These are phyloP conservation scores for Lasioglossum vierecki DNA, from an alignment of 2,888 invertebrate genomes.

Conservation along the genomic window DNA sequence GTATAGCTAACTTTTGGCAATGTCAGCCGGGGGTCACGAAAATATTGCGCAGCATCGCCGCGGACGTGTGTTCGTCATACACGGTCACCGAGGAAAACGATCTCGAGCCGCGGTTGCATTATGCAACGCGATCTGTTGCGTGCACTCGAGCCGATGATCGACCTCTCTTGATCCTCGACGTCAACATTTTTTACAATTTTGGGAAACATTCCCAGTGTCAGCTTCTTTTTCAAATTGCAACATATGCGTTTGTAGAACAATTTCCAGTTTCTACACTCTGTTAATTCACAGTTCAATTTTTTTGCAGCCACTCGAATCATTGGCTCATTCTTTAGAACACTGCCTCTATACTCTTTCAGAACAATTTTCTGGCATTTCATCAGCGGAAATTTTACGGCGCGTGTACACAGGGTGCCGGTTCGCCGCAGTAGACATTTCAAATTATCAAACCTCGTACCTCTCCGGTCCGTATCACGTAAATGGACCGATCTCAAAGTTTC, in stretches of 20 bases:
- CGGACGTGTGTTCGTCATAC: not conserved
- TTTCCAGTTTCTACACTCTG: too few species aligned
- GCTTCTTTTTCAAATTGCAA: too few species aligned
- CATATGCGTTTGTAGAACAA: too few species aligned
- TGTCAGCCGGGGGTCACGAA: conserved; percentile 77
- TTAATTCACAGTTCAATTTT: too few species aligned
- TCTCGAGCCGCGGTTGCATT: conserved; percentile 13
- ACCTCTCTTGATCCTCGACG: not conserved
- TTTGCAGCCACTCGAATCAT: not conserved
- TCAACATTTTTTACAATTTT: not conserved
- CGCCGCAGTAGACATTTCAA: not conserved
- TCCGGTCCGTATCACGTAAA: not conserved
- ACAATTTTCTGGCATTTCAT: not conserved
- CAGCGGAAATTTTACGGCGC: not conserved
- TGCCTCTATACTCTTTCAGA: not conserved
- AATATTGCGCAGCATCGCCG: conserved; percentile 70
- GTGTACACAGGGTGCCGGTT: not conserved
- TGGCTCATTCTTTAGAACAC: not conserved
- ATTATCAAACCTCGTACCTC: not conserved
- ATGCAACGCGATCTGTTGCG: conserved; percentile 34
- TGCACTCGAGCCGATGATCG: not conserved
- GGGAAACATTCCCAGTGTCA: too few species aligned
- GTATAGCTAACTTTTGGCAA: conserved; percentile 79
- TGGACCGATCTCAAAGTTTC: conserved; percentile 17
- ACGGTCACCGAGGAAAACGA: conserved; percentile 27